Evolutionary conservation across 2,797 vertebrate genomes (phyloP).

Genomic region (Scolopax rusticola): DNA sequence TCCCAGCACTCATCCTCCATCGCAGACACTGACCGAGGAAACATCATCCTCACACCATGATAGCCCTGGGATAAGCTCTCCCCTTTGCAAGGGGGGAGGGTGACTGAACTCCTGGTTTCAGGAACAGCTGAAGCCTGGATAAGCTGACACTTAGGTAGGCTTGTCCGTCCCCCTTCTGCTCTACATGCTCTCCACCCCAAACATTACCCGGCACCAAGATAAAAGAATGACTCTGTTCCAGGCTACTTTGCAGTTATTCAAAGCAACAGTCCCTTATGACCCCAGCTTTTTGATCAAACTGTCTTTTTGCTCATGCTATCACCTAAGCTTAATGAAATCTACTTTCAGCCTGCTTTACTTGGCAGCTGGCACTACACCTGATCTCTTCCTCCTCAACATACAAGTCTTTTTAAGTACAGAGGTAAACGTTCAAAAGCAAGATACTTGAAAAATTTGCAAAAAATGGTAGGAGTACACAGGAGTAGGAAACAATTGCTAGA

Average conservation of each 20-base stretch:
- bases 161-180: background rate
- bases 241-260: background rate
- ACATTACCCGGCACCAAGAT: background rate
- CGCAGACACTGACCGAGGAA: background rate
- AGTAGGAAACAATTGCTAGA: background rate
- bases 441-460: background rate
- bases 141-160: background rate
- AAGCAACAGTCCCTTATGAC: background rate
- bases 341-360: background rate
- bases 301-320: background rate
- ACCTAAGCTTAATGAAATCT: constrained; percentile 1
- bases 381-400: background rate
- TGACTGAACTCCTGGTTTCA: background rate
- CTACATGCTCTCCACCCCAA: background rate
- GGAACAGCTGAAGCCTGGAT: background rate
- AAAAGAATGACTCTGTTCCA: background rate
- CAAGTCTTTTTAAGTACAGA: background rate
- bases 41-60: background rate
- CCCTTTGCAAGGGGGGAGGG: background rate
- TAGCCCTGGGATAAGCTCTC: background rate
- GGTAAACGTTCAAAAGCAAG: background rate
- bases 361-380: background rate
- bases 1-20: background rate
- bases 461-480: background rate
- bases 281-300: background rate